Percentiles rank a stretch among this genome's conserved stretches.
Conservation (phyloP, 2,113 vertebrate species). For the Thamnophis sirtalis region DNA sequence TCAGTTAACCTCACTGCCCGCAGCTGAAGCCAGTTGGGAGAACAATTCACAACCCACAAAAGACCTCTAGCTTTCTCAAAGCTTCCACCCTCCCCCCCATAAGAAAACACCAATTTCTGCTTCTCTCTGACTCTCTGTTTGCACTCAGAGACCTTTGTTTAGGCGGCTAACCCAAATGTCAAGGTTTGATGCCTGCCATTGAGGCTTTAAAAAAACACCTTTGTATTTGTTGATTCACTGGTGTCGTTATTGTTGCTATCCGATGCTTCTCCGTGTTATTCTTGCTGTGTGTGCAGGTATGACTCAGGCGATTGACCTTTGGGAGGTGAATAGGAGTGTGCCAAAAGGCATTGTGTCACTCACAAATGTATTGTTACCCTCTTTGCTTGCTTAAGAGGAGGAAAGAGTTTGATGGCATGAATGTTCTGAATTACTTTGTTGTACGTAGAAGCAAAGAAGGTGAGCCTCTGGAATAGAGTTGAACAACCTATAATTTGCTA, state of each 20-base stretch:
- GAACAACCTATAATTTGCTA: neutral
- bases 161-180: neutral
- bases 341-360: constrained; percentile 40
- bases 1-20: neutral
- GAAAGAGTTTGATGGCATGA: constrained; percentile 28
- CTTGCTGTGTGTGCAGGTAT: neutral
- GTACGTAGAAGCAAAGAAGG: constrained; percentile 30
- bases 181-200: constrained; percentile 43
- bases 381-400: constrained; percentile 37
- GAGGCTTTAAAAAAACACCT: constrained; percentile 41
- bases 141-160: constrained; percentile 28
- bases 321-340: neutral
- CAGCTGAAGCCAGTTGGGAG: constrained; percentile 6
- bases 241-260: neutral
- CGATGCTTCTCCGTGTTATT: neutral
- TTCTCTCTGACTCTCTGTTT: neutral
- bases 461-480: neutral
- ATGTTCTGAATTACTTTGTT: constrained; percentile 36
- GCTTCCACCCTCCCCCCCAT: neutral
- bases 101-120: neutral
- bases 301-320: neutral
- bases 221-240: constrained; percentile 30
- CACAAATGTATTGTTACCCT: constrained; percentile 48
- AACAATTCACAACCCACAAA: neutral
- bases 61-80: constrained; percentile 11